A percentile compares a stretch with the other conserved stretches of the same genome.
These are phyloP conservation scores for Stigmatopora argus DNA, from an alignment of 2,113 vertebrate species.

Conservation along the genomic window DNA sequence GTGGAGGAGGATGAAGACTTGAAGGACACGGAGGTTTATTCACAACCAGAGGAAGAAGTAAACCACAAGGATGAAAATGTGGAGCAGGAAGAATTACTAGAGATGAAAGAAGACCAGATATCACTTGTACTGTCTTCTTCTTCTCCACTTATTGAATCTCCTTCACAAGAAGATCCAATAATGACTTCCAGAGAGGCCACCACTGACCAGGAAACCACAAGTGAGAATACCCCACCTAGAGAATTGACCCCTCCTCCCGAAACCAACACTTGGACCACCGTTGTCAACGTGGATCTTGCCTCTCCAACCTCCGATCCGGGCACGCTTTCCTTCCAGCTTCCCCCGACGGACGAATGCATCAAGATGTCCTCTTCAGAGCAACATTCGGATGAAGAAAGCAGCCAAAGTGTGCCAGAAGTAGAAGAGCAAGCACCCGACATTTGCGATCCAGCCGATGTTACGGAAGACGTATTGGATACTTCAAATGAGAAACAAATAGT, in stretches of 20 bases:
- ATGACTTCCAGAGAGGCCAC: background rate
- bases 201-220: background rate
- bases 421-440: slow-evolving; percentile 4
- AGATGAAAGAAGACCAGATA: background rate
- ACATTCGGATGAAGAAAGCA: slow-evolving; percentile 5
- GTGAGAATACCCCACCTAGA: too few relatives aligned
- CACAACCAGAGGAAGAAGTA: background rate
- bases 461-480: background rate
- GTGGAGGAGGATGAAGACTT: slow-evolving; percentile 2
- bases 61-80: slow-evolving; percentile 13
- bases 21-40: background rate
- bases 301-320: slow-evolving; percentile 46
- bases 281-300: slow-evolving; percentile 28
- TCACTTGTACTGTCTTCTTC: background rate
- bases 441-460: background rate
- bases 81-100: slow-evolving; percentile 5
- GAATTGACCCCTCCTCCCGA: background rate
- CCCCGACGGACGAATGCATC: background rate
- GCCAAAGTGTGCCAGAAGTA: background rate
- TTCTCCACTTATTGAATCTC: background rate
- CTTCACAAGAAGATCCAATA: background rate
- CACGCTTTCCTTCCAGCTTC: slow-evolving; percentile 9
- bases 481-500: background rate
- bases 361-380: background rate
- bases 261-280: background rate